These are phyloP conservation scores for Tillus elongatus DNA, from an alignment of 2,888 invertebrate species.

Conservation along the genomic window DNA sequence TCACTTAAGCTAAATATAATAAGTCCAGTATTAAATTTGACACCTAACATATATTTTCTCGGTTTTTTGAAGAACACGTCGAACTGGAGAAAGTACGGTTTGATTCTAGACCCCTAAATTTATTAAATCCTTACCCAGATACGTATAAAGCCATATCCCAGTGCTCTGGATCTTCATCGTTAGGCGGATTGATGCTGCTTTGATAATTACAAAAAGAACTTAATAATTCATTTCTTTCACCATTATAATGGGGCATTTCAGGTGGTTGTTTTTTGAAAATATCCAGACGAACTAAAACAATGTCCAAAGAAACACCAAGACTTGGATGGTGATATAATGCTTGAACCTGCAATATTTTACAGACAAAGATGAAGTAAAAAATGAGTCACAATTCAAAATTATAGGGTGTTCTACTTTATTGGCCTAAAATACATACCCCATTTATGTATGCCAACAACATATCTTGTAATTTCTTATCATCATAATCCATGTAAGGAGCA, in stretches of 20 bases:
- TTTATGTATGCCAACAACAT: slow-evolving; percentile 73
- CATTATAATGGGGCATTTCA: slow-evolving; percentile 53
- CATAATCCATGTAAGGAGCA: slow-evolving; percentile 55
- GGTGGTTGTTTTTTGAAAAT: slow-evolving; percentile 58
- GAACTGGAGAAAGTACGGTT: too few relatives aligned
- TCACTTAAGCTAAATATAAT: too few relatives aligned
- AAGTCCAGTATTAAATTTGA: too few relatives aligned
- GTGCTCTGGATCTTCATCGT: slow-evolving; percentile 60
- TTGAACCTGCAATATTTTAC: slow-evolving; percentile 50
- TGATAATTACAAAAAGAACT: slow-evolving; percentile 69
- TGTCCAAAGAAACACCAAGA: slow-evolving; percentile 54
- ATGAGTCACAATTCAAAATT: too few relatives aligned
- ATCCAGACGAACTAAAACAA: slow-evolving; percentile 62
- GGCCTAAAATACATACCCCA: slow-evolving; percentile 49
- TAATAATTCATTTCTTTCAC: slow-evolving; percentile 58
- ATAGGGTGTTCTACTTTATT: too few relatives aligned
- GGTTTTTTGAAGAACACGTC: too few relatives aligned
- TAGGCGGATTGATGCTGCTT: slow-evolving; percentile 53
- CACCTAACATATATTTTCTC: too few relatives aligned
- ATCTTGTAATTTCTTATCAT: slow-evolving; percentile 57
- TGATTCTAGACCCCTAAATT: too few relatives aligned
- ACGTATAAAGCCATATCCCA: slow-evolving; percentile 75
- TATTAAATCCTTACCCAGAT: too few relatives aligned
- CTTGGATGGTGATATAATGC: slow-evolving; percentile 71
- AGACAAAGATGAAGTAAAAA: slow-evolving; percentile 4